Base-by-base conservation (phyloP, 2,888 invertebrate genomes). In the Tetrapedia diversipes region DNA sequence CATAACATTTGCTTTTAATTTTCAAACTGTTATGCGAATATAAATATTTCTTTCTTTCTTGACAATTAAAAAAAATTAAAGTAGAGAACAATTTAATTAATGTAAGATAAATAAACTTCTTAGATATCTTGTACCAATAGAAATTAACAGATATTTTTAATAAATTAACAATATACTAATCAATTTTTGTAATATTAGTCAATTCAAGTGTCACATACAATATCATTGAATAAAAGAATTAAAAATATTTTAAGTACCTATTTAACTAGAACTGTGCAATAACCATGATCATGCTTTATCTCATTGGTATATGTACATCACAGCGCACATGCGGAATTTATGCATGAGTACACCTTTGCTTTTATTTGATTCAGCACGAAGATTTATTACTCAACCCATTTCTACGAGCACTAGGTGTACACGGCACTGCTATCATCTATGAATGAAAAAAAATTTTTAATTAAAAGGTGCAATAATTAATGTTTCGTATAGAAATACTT, bases 311-410 rank as follows among this genome's bases (percentile, higher is more conserved):
- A 45, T 75, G 57, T 66, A 68, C 45, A 70, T 63, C 43, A 45
- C 41, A 24, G 49, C 65, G 71, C 82, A 73, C 78, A 79, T 79
- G 80, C 73, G 72, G 81, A 77, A 81, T 79, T 83, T 81, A 81
- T 81, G 72, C 83, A 83, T 74, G 72, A 81, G 73, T 53, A 66
- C 41, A 41, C 65, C 34, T 57, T 68, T 68, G 71, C 77, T 83
- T 70, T 75, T 81, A 70, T 83, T 83, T 70, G 54, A 75, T 61
- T 77, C 77, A 66, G 41, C 54, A 47, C 14, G 16, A 37, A 57
- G 66, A 75, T 83, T 83, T 83, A 83, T 79, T 59, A 53, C 8
- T 47, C 59, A 41, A 29, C 56, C 54, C 70, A 68, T 51, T 51
- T 65, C 45, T 49, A 54, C 49, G 53, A 47, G 32, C 43, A 56